Evolutionary conservation across 2,888 invertebrate genomes (phyloP).

Genomic region (Trissolcus brochymenae): DNA sequence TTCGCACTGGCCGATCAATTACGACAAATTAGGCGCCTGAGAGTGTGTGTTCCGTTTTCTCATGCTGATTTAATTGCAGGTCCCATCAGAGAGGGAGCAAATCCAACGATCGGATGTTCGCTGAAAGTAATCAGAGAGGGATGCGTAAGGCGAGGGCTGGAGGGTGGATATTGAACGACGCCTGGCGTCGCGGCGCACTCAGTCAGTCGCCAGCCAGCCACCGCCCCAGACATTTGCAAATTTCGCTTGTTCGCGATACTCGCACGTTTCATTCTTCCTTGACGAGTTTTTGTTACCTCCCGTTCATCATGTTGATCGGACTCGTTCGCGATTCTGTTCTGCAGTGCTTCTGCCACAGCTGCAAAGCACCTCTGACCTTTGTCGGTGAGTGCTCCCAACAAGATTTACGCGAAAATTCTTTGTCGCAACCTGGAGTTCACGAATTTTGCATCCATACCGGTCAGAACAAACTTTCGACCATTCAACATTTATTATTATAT

Average conservation of each 20-base stretch:
- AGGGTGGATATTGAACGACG: constrained; percentile 79
- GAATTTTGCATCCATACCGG: too few species aligned
- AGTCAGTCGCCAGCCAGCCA: constrained; percentile 81
- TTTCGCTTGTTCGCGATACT: neutral
- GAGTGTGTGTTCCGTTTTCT: too few species aligned
- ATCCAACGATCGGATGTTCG: constrained; percentile 32
- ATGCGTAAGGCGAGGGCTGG: constrained; percentile 42
- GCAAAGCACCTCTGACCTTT: constrained; percentile 85
- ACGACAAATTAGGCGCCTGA: too few species aligned
- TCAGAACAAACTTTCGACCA: too few species aligned
- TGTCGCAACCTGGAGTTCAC: constrained; percentile 7
- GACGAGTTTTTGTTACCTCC: neutral
- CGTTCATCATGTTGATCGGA: constrained; percentile 87
- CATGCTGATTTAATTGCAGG: too few species aligned
- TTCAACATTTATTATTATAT: too few species aligned
- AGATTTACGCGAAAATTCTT: neutral
- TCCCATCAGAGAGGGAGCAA: too few species aligned
- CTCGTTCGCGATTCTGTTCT: constrained; percentile 93
- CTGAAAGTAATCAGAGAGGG: constrained; percentile 39
- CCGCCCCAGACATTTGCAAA: constrained; percentile 77
- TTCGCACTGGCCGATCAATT: neutral
- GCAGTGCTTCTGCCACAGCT: constrained; percentile 96
- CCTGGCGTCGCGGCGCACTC: constrained; percentile 79
- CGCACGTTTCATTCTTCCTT: constrained; percentile 14
- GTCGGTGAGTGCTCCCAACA: constrained; percentile 69